Base-by-base conservation (phyloP, 2,797 vertebrate species). In the Trematomus bernacchii region DNA sequence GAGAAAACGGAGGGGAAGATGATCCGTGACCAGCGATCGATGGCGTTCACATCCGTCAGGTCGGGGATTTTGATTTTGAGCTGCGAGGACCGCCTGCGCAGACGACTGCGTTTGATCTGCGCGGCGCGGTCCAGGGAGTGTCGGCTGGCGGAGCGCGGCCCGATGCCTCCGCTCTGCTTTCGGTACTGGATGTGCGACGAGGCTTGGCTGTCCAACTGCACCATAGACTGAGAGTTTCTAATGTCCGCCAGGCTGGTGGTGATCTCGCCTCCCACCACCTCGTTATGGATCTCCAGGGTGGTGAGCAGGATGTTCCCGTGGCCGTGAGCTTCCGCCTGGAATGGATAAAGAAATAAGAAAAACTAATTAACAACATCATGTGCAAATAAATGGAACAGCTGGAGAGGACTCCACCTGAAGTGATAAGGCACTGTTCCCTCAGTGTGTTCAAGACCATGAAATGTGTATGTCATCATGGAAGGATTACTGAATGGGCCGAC, bases 41-140 rank as follows among this genome's bases (percentile, higher is more conserved):
- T 98, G 91, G 97, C 95, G 84, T 99, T 99, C 85, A 99, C 97
- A 92, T 99, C 97, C 8, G 97, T 99, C 88, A 99, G 95, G 92
- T 98, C 96, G 0, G 97, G 97, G 91, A 98, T 99, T 94, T 99
- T 99, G 79, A 99, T 98, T 90, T 97, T 98, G 84, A 99, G 93
- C 91, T 99, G 97, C 0, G 97, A 98, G 69, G 97, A 97, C 79
- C 97, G 95, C 82, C 97, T 95, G 79, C 97, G 94, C 93, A 98
- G 95, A 63, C 96, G 96, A 77, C 95, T 95, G 89, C 97, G 96
- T 91, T 95, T 98, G 78, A 93, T 87, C 73, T 96, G 77, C 60
- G 95, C 90, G 12, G 94, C 84, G 76, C 96, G 95, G 88, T 97
- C 97, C 89, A 96, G 91, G 0, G 94, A 91, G 58, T 94, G 96